Evolutionary conservation across 1,140 invertebrate species (phyloP), one percentile per base, ranked within the genome.

Genomic region (Drosophila obscura): DNA sequence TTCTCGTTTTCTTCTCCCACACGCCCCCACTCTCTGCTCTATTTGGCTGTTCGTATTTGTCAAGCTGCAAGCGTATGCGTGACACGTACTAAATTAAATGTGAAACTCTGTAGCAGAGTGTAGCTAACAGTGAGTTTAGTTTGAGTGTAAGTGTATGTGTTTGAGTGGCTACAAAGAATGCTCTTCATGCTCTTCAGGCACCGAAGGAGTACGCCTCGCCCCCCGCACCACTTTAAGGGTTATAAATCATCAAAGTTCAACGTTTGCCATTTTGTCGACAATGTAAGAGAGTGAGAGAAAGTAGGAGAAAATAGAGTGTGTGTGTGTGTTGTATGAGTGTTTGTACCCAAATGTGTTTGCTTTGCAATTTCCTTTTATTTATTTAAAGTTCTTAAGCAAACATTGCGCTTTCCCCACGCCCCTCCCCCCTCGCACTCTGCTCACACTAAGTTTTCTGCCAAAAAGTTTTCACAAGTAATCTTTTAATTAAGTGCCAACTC

Each of bases 71-170:
- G 46, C 59, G 79, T 80, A 83, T 87, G 83, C 72, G 67, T 80
- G 76, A 88, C 83, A 87, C 83, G 83, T 87, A 83, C 79, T 79
- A 83, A 82, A 88, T 87, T 87, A 88, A 87, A 88, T 83, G 75
- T 68, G 76, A 67, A 88, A 72, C 77, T 85, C 60, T 74, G 64
- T 87, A 62, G 81, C 66, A 76, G 57, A 82, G 82, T 85, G 60
- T 67, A 77, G 65, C 57, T 66, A 77, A 75, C 71, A 49, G 61
- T 58, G 62, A 61, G 69, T 74, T 77, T 58, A 76, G 77, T 80
- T 62, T 57, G 58, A 46, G 51, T 39, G 51, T 26, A 60, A 15
- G 43, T 31, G 56, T 43, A 45, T 65, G 64, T 58, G 39, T 76
- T 66, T 51, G 55, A 76, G 73, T 76, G 63, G 63, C 73, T 76